These are phyloP conservation scores for Drosophila obscura DNA, from an alignment of 1,140 invertebrate genomes.

Conservation along the genomic window DNA sequence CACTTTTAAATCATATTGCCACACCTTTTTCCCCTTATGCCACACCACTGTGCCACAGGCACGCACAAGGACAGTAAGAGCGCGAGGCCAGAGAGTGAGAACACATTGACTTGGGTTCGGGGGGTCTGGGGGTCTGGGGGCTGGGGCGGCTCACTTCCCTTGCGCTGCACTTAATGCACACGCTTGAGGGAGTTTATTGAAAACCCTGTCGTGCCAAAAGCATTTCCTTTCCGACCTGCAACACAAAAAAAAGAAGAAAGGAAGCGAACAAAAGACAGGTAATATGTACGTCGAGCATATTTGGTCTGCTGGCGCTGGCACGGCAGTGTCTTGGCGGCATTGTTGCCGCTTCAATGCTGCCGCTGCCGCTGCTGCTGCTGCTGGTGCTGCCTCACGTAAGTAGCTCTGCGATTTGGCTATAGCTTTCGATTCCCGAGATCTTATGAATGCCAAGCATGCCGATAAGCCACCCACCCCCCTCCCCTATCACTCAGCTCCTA, in stretches of 20 bases:
- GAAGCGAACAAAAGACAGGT: constrained; percentile 71
- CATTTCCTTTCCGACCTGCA: constrained; percentile 40
- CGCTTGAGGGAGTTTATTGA: constrained; percentile 82
- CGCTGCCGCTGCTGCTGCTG: constrained; percentile 2
- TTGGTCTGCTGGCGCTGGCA: constrained; percentile 38
- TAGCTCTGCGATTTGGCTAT: constrained; percentile 63
- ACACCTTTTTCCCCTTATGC: no score
- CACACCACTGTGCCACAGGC: constrained; percentile 23
- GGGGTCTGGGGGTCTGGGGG: no score
- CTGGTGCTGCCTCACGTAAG: constrained; percentile 47
- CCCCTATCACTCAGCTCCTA: background rate
- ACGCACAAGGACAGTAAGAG: constrained; percentile 9
- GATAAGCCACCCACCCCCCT: constrained; percentile 57
- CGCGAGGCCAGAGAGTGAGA: background rate
- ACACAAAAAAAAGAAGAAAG: constrained; percentile 4
- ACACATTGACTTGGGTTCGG: background rate
- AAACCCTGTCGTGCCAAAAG: constrained; percentile 81
- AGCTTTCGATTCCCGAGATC: constrained; percentile 72
- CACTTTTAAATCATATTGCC: no score
- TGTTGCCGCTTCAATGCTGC: constrained; percentile 66
- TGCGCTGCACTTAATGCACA: constrained; percentile 77
- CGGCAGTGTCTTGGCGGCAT: constrained; percentile 32
- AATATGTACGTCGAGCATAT: constrained; percentile 74
- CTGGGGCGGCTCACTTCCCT: constrained; percentile 33
- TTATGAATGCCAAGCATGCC: constrained; percentile 77